Evolutionary conservation across 2,888 invertebrate genomes (phyloP), one percentile per base, ranked within the genome.

Genomic region (Hydropsyche betteni): DNA sequence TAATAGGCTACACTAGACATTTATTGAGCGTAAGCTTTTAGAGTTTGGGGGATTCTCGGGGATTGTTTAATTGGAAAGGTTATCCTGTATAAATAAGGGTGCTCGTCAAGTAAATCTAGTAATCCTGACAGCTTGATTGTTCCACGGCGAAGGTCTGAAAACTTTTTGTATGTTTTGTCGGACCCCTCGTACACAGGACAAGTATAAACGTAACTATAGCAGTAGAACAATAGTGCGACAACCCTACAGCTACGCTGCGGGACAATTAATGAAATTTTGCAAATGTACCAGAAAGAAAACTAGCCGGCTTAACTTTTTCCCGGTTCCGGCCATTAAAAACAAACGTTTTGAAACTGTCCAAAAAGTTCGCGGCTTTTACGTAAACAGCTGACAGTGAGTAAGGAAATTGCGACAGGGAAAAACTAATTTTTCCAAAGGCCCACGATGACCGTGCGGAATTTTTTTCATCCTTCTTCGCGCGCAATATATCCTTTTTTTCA

Each of bases 91-190:
- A 64, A 64, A 64, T 64, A 64, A 33, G 64, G 64, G 64, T 64
- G 64, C 36, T 34, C 64, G 34, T 64, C 64, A 64, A 64, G 64
- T 64, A 64, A 64, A 64, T 64, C 64, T 64, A 64, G 64, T 64
- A 64, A 64, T 64, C 64, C 64, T 64, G 64, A 64, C 64, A 64
- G 64, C 64, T 64, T 64, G 64, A 64, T 64, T 64, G 64, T 64
- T 64, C 64, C 64, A 64, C 64, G 12, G 64, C 24, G 36, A 64
- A 64, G 64, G 64, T 64, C 34, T 34, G 61, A 64, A 64, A 64
- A 64, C 64, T 64, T 64, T 64, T 64, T 64, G 64, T 34, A 64
- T 34, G 64, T 64, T 64, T 64, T 64, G 64, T n/a, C 36, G 44
- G 16, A 55, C 55, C 55, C 51, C 55, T 55, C 16, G 55, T 55